Percentiles rank a stretch among this genome's conserved stretches.
Evolutionary conservation across 2,113 vertebrate genomes (phyloP).

Genomic region (Gallinago undulata): DNA sequence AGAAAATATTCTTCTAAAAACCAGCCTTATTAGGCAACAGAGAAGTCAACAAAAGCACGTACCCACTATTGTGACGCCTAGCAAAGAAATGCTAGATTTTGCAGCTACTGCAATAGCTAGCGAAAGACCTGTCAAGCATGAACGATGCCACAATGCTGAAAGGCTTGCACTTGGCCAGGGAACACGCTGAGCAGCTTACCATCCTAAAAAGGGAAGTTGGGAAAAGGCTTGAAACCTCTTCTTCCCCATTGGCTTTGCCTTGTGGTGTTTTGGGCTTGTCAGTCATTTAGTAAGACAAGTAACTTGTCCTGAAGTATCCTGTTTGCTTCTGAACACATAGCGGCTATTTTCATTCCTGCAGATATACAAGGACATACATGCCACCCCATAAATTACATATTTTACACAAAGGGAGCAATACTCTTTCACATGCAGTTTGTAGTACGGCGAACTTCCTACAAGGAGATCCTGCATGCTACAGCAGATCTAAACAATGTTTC

Average conservation of each 20-base stretch:
- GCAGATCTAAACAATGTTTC: neutral
- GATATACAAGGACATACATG: neutral
- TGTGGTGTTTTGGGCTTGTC: neutral
- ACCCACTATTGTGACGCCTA: neutral
- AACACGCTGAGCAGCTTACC: neutral
- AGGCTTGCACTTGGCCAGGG: neutral
- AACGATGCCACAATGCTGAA: conserved; percentile 10
- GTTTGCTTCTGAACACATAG: neutral
- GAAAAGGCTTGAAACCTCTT: conserved; percentile 28
- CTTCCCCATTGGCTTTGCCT: neutral
- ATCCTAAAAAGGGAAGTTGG: conserved; percentile 43
- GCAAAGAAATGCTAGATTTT: neutral
- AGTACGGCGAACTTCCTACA: neutral
- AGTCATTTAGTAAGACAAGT: neutral
- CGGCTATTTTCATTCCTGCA: neutral
- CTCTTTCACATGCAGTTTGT: neutral
- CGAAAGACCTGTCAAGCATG: conserved; percentile 2
- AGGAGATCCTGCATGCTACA: neutral
- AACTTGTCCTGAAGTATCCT: conserved; percentile 24
- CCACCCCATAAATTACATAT: neutral
- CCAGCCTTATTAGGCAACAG: neutral
- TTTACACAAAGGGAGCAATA: neutral
- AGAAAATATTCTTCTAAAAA: neutral
- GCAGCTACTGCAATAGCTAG: neutral
- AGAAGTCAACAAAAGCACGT: neutral